Conservation (phyloP, 1,140 invertebrate species). For the Stegodyphus dumicola region DNA sequence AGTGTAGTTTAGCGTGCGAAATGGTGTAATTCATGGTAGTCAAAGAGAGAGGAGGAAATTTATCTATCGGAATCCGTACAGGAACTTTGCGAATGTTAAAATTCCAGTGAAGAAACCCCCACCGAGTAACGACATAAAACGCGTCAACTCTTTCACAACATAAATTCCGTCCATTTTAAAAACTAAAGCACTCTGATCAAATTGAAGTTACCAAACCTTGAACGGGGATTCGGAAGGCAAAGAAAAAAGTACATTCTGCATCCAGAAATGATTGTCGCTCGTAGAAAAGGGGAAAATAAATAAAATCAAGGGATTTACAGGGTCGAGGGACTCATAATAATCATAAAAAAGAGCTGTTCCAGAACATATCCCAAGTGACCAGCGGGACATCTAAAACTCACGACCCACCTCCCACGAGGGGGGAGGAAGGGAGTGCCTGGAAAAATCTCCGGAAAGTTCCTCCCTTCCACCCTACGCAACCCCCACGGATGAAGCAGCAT, state of each 20-base stretch:
- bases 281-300: constrained; percentile 29
- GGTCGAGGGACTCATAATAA: constrained; percentile 56
- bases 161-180: constrained; percentile 34
- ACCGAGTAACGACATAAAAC: constrained; percentile 17
- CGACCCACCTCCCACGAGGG: constrained; percentile 19
- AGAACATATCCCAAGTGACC: constrained; percentile 49
- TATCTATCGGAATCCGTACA: too few relatives aligned
- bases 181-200: constrained; percentile 39
- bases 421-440: not conserved
- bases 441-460: too few relatives aligned
- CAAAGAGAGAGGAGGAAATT: too few relatives aligned
- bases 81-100: too few relatives aligned
- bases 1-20: too few relatives aligned
- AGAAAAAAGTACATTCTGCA: not conserved
- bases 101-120: not conserved
- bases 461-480: too few relatives aligned
- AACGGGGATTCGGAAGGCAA: too few relatives aligned
- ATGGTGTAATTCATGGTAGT: too few relatives aligned
- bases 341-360: constrained; percentile 57
- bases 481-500: constrained; percentile 1
- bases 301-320: constrained; percentile 28
- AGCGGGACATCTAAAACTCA: constrained; percentile 50
- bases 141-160: constrained; percentile 52
- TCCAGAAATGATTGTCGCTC: constrained; percentile 50
- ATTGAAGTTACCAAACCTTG: constrained; percentile 16